phyloP scores from a whole-genome alignment of 2,888 invertebrate species.

The Spisula subtruncata region DNA sequence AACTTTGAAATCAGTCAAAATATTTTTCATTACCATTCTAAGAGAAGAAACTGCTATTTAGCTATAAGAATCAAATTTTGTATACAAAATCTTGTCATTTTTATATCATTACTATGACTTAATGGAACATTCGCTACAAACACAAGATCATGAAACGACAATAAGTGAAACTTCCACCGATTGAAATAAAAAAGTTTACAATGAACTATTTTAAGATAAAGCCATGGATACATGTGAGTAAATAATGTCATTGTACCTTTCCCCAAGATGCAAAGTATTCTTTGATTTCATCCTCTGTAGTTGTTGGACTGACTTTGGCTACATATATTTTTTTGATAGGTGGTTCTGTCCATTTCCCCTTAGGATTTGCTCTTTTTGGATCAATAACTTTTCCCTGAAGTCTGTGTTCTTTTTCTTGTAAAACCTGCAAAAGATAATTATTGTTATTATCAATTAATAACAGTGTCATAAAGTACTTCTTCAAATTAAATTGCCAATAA shows the following conservation, averaged over 20 bases:
- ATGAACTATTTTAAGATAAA: background rate
- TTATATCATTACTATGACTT: too few relatives aligned
- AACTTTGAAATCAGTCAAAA: too few relatives aligned
- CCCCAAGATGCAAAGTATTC: constrained; percentile 97
- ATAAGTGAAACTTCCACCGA: background rate
- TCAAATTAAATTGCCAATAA: too few relatives aligned
- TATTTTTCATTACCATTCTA: too few relatives aligned
- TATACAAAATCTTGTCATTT: too few relatives aligned
- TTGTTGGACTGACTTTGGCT: constrained; percentile 96
- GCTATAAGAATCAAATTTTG: too few relatives aligned
- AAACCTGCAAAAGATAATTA: constrained; percentile 50
- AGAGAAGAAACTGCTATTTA: too few relatives aligned
- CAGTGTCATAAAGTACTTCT: too few relatives aligned
- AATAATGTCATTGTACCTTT: constrained; percentile 91
- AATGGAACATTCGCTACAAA: background rate
- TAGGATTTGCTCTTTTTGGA: constrained; percentile 97
- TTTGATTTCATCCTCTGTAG: constrained; percentile 97
- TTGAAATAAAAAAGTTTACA: background rate
- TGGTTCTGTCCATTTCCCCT: constrained; percentile 73
- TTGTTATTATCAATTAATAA: too few relatives aligned
- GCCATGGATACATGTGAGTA: background rate
- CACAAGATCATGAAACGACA: background rate
- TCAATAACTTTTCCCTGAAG: constrained; percentile 98
- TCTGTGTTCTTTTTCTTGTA: constrained; percentile 90
- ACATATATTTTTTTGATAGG: constrained; percentile 95